Percentiles rank a stretch among this genome's conserved stretches.
Conservation (phyloP, 2,113 vertebrate genomes). For the Psittacus erithacus region DNA sequence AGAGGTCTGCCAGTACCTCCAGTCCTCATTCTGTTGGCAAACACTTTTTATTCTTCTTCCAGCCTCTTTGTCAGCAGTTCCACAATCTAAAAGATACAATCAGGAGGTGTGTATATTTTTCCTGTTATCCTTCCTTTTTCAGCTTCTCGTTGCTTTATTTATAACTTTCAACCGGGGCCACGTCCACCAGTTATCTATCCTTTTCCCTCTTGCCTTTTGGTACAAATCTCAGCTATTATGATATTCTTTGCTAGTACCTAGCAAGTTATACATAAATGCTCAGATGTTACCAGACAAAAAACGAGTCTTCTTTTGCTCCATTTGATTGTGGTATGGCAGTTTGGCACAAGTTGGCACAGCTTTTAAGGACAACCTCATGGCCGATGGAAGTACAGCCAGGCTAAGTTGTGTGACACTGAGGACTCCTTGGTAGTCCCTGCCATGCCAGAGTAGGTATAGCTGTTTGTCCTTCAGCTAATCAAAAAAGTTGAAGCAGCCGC, state of each 20-base stretch:
- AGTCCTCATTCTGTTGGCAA: not conserved
- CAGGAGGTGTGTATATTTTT: not conserved
- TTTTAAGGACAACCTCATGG: not conserved
- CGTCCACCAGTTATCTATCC: not conserved
- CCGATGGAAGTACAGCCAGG: not conserved
- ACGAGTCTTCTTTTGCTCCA: not conserved
- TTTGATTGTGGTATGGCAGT: accelerated
- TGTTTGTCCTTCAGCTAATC: not conserved
- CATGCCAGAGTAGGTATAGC: not conserved
- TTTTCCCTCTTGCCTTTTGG: not conserved
- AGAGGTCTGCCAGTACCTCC: not conserved
- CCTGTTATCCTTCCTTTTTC: not conserved
- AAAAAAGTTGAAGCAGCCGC: not conserved
- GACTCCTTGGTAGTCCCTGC: not conserved
- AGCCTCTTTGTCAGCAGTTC: not conserved
- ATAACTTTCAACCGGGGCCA: not conserved
- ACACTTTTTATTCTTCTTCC: not conserved
- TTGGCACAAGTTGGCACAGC: not conserved
- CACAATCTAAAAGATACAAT: not conserved
- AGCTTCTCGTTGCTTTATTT: not conserved
- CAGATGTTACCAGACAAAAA: not conserved
- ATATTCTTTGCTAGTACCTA: not conserved
- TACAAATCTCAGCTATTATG: accelerated
- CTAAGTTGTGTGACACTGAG: not conserved
- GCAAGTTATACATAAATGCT: not conserved